A percentile compares a stretch with the other conserved stretches of the same genome.
Evolutionary conservation across 2,888 invertebrate genomes (phyloP).

Genomic region (Suillia variegata): DNA sequence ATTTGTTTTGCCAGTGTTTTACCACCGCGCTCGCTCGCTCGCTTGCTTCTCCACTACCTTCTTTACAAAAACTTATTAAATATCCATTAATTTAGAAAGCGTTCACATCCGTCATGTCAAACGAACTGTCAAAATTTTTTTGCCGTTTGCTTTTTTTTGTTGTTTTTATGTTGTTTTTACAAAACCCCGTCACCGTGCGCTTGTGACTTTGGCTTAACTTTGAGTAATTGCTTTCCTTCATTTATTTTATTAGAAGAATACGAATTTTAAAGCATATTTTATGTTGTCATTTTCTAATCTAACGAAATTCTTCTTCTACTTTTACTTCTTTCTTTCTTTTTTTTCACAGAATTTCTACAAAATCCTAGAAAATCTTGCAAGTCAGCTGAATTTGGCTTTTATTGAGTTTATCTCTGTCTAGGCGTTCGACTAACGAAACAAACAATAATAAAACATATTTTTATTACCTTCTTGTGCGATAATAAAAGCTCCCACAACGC

Average conservation of each 20-base stretch:
- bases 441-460: neutral
- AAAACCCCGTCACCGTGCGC: too few relatives aligned
- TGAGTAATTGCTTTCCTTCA: neutral
- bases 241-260: too few relatives aligned
- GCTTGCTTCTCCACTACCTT: neutral
- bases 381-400: neutral
- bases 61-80: slow-evolving; percentile 1
- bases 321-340: too few relatives aligned
- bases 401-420: neutral
- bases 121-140: neutral
- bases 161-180: too few relatives aligned
- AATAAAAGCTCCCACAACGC: too few relatives aligned
- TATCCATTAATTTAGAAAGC: neutral
- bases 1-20: too few relatives aligned
- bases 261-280: neutral
- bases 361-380: neutral
- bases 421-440: too few relatives aligned
- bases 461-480: neutral
- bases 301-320: too few relatives aligned
- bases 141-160: neutral
- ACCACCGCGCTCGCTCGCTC: too few relatives aligned
- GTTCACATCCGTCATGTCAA: neutral
- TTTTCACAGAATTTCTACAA: too few relatives aligned
- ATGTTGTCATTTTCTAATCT: too few relatives aligned
- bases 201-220: neutral